Conservation (phyloP, 1,140 invertebrate genomes). For the Heliothis subflexa region DNA sequence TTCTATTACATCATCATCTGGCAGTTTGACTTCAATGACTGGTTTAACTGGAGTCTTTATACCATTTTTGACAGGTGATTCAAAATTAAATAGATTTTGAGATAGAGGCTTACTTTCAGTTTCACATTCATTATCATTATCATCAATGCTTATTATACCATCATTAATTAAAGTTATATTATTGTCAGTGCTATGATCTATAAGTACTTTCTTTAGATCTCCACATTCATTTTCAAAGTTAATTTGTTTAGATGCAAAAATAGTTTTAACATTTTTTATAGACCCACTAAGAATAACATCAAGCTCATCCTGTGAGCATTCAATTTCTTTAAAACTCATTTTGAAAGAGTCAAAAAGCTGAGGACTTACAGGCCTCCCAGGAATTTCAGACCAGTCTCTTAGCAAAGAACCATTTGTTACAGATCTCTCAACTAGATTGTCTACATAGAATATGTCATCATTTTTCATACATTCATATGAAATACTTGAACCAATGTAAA, state of each 20-base stretch:
- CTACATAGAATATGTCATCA: conserved; percentile 83
- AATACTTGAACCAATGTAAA: conserved; percentile 65
- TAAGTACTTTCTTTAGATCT: background rate
- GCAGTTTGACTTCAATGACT: background rate
- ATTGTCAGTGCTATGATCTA: background rate
- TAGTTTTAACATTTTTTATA: conserved; percentile 59
- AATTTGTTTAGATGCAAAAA: conserved; percentile 57
- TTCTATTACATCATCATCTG: background rate
- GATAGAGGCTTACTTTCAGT: background rate
- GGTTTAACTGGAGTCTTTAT: background rate
- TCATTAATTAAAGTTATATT: background rate
- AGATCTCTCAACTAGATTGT: conserved; percentile 66
- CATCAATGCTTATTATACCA: background rate
- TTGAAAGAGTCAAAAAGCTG: conserved; percentile 48
- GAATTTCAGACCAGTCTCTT: conserved; percentile 80
- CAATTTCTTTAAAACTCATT: conserved; percentile 67
- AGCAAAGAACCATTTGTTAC: conserved; percentile 72
- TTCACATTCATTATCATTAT: background rate
- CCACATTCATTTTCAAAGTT: conserved; percentile 44
- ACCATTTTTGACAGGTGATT: conserved; percentile 12
- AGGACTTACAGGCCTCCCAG: conserved; percentile 81
- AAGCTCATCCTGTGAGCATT: conserved; percentile 72
- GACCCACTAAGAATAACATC: conserved; percentile 75
- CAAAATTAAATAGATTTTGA: background rate
- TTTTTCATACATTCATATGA: conserved; percentile 68